Conservation (phyloP, 2,797 vertebrate genomes). For the Platalea minor region DNA sequence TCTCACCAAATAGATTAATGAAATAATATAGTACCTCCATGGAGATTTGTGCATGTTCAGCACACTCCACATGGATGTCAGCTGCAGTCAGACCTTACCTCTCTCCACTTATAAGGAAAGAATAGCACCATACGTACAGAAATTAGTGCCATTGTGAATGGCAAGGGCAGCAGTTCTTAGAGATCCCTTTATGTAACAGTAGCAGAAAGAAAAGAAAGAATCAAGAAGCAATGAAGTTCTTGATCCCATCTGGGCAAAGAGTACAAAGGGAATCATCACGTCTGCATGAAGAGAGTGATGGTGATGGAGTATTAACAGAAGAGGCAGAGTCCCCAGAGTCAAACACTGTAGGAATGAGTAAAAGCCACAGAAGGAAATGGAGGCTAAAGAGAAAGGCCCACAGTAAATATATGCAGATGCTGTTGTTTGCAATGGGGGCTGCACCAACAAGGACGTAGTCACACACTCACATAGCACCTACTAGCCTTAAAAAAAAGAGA, state of each 20-base stretch:
- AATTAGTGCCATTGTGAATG: not conserved
- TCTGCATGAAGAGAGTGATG: constrained; percentile 39
- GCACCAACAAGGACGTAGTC: constrained; percentile 37
- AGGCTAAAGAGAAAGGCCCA: constrained; percentile 56
- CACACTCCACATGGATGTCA: not conserved
- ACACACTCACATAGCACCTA: constrained; percentile 31
- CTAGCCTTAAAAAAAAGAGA: constrained; percentile 33
- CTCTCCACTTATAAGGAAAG: not conserved
- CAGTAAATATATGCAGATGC: constrained; percentile 65
- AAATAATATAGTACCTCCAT: not conserved
- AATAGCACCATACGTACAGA: not conserved
- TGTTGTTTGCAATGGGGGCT: not conserved
- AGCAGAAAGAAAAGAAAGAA: constrained; percentile 28
- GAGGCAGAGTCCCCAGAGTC: constrained; percentile 15
- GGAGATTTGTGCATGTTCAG: not conserved
- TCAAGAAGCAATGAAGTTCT: not conserved
- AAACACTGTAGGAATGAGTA: constrained; percentile 22
- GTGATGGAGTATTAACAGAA: constrained; percentile 47
- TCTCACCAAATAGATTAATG: not conserved
- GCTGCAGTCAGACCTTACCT: not conserved
- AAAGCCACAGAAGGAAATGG: constrained; percentile 53
- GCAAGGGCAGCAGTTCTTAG: not conserved
- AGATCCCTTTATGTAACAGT: not conserved
- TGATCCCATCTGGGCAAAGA: constrained; percentile 52
- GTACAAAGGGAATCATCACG: constrained; percentile 47